A percentile compares a stretch with the other conserved stretches of the same genome.
Evolutionary conservation across 23 tunicate species (phyloP).

Genomic region (Corella eumyota): DNA sequence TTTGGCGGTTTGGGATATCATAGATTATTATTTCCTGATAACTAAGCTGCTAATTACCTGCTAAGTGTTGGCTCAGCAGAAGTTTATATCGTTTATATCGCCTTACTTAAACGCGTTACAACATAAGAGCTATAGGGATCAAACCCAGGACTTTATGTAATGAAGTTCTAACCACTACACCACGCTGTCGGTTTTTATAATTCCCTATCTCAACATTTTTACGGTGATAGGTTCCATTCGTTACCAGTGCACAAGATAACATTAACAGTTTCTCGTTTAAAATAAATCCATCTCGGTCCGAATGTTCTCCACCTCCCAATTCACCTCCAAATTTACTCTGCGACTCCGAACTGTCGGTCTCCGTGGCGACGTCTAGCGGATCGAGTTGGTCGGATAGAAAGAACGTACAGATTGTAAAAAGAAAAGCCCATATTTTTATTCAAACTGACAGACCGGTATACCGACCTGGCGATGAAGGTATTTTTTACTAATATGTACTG

Average conservation of each 20-base stretch:
- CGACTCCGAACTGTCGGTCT: constrained; percentile 6
- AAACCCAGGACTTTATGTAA: too few species aligned
- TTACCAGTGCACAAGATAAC: background rate
- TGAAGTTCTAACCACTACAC: too few species aligned
- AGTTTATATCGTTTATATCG: too few species aligned
- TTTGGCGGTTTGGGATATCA: too few species aligned
- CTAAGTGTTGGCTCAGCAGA: too few species aligned
- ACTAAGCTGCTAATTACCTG: too few species aligned
- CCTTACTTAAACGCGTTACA: too few species aligned
- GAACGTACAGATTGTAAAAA: constrained; percentile 25
- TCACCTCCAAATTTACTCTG: constrained; percentile 12
- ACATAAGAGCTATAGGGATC: too few species aligned
- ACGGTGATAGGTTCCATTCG: background rate
- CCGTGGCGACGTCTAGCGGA: constrained; percentile 19
- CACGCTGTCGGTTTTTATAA: too few species aligned
- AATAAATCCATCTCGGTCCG: constrained; percentile 1
- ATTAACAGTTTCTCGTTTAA: constrained; percentile 6
- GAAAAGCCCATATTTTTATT: constrained; percentile 45
- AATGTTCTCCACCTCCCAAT: background rate
- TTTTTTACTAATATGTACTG: background rate
- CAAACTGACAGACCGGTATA: constrained; percentile 79
- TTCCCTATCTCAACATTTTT: too few species aligned
- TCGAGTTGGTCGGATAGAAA: constrained; percentile 15
- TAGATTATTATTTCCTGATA: too few species aligned
- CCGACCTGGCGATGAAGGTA: constrained; percentile 55